Evolutionary conservation across 2,888 invertebrate genomes (phyloP), one percentile per base, ranked within the genome.

Genomic region (Drosophila aldrichi): DNA sequence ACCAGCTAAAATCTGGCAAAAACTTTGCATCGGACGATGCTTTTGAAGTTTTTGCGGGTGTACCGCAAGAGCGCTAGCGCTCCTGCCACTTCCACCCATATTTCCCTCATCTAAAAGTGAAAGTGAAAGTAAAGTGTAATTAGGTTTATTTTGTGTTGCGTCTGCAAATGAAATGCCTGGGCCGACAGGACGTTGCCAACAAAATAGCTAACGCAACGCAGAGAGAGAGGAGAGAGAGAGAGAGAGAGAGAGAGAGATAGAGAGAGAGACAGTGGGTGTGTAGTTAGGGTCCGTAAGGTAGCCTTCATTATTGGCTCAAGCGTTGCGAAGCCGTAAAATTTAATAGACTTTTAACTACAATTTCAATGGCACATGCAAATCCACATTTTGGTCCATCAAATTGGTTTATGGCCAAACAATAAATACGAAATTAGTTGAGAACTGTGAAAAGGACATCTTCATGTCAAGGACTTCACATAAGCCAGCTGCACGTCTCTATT

Each of bases 91-190:
- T 16, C 9, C 16, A 25, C 40, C 41, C 14, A 32, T 34, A 34
- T 55, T 7, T 34, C 10, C 18, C 36, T 12, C 36, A 54, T 44
- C 32, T 32, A 32, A 56, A 56, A 57, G 44, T 44, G 56, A 66
- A 74, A 85, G 88, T 88, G 74, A 85, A 85, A 82, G 88, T 82
- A 86, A 83, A 86, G 72, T 88, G 89, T 88, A 83, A 83, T 83
- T 83, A 83, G 87, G 89, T 83, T 88, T 88, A 87, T 88, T 87
- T 73, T 76, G 76, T 77, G 80, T 76, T 79, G 71, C 62, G 77
- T 79, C 80, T 77, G 77, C 76, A 77, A 77, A 77, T 79, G 79
- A 77, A 77, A 77, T 75, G 77, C 57, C 65, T 63, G 65, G 10
- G 29, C 46, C 36, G 59, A 65, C 80, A 76, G 77, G 60, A 76